phyloP scores from a whole-genome alignment of 2,888 invertebrate species.

The Eupsilia transversa region DNA sequence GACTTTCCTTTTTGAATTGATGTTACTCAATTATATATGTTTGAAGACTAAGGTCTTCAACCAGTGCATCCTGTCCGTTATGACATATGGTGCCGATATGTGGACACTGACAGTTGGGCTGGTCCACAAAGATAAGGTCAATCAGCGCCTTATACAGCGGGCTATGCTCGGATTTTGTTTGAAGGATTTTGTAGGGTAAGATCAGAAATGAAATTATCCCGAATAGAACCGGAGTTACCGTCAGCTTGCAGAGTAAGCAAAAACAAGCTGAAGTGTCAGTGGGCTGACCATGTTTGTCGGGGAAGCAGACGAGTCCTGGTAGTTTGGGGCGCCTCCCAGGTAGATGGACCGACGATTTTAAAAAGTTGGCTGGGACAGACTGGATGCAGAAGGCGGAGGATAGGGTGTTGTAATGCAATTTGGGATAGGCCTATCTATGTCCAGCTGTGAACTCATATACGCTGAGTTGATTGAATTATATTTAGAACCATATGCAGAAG shows the following conservation, averaged over 20 bases:
- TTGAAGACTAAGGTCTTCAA: neutral
- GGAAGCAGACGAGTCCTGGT: neutral
- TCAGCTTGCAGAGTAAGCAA: neutral
- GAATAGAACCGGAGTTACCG: neutral
- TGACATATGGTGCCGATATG: too few relatives aligned
- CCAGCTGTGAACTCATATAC: too few relatives aligned
- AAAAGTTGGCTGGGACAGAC: neutral
- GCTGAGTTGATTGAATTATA: neutral
- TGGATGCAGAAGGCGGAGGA: neutral
- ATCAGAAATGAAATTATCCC: neutral
- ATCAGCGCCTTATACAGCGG: too few relatives aligned
- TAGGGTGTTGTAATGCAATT: too few relatives aligned
- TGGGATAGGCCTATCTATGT: neutral
- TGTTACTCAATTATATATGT: neutral
- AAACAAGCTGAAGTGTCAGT: neutral
- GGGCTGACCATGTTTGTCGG: neutral
- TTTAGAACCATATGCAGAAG: neutral
- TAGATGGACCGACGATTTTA: too few relatives aligned
- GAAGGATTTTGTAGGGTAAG: neutral
- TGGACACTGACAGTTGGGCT: too few relatives aligned
- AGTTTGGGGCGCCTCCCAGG: neutral
- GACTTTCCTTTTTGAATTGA: neutral
- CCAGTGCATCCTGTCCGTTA: neutral
- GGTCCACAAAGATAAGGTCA: too few relatives aligned
- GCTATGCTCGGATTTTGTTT: neutral